phyloP scores from a whole-genome alignment of 2,797 vertebrate genomes.

The Smutsia temminckii region DNA sequence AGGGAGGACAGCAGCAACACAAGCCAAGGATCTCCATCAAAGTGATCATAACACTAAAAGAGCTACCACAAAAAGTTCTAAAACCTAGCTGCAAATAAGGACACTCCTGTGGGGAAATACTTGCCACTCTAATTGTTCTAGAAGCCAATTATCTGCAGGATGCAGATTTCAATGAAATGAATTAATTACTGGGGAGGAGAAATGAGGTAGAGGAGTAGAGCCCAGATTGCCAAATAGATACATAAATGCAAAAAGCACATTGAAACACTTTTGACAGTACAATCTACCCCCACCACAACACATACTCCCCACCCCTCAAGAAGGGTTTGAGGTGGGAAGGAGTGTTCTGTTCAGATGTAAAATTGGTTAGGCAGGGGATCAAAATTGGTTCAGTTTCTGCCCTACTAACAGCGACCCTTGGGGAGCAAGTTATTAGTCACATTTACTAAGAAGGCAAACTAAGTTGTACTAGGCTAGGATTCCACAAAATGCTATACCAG shows the following conservation, averaged over 20 bases:
- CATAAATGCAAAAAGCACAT: slow-evolving; percentile 21
- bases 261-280: slow-evolving; percentile 1
- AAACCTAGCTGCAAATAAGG: slow-evolving; percentile 4
- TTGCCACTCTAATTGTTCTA: background rate
- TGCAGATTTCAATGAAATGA: slow-evolving; percentile 41
- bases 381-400: slow-evolving; percentile 38
- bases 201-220: background rate
- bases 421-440: background rate
- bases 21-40: slow-evolving; percentile 22
- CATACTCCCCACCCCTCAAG: background rate
- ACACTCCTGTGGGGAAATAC: background rate
- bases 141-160: slow-evolving; percentile 2
- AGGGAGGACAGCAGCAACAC: background rate
- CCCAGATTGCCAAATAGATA: background rate
- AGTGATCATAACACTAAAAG: background rate
- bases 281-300: background rate
- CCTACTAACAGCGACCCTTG: background rate
- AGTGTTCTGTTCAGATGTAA: background rate
- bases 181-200: background rate
- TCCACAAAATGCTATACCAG: background rate
- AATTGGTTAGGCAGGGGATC: background rate
- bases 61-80: background rate
- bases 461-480: background rate
- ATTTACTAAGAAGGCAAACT: background rate
- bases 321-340: background rate